Conservation (phyloP, 2,888 invertebrate genomes). For the Tetranychus truncatus region DNA sequence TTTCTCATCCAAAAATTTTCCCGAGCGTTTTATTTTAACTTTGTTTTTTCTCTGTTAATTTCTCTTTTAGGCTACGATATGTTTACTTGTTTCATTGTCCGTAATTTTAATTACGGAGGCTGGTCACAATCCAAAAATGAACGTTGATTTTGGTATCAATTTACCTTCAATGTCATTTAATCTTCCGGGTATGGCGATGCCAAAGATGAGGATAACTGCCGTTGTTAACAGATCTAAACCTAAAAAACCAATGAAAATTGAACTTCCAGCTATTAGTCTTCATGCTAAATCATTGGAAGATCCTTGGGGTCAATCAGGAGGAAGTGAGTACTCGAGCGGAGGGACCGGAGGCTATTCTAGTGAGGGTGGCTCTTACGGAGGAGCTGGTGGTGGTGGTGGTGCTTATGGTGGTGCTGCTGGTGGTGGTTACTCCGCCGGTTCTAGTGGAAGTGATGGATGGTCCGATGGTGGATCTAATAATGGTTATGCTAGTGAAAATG, state of each 20-base stretch:
- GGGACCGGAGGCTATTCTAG: background rate
- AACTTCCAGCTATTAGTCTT: slow-evolving; percentile 7
- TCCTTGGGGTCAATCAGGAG: background rate
- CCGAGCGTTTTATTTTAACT: too few relatives aligned
- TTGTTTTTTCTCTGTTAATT: background rate
- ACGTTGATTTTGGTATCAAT: slow-evolving; percentile 2
- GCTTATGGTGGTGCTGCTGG: background rate
- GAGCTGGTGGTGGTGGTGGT: background rate
- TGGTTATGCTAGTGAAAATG: background rate
- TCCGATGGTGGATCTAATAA: background rate
- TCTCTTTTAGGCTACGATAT: background rate
- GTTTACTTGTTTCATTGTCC: background rate
- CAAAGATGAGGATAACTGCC: slow-evolving; percentile 6
- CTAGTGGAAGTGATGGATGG: background rate
- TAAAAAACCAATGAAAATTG: slow-evolving; percentile 8
- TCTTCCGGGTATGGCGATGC: slow-evolving; percentile 9
- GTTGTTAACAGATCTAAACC: slow-evolving; percentile 3
- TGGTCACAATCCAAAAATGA: background rate
- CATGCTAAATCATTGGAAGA: slow-evolving; percentile 4
- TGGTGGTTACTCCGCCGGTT: background rate
- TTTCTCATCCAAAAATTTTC: too few relatives aligned
- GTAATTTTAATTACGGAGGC: background rate
- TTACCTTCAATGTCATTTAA: slow-evolving; percentile 5
- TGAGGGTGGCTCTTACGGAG: background rate
- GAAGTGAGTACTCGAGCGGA: background rate